phyloP scores from a whole-genome alignment of 2,888 invertebrate species.

The Tachystola acroxantha region DNA sequence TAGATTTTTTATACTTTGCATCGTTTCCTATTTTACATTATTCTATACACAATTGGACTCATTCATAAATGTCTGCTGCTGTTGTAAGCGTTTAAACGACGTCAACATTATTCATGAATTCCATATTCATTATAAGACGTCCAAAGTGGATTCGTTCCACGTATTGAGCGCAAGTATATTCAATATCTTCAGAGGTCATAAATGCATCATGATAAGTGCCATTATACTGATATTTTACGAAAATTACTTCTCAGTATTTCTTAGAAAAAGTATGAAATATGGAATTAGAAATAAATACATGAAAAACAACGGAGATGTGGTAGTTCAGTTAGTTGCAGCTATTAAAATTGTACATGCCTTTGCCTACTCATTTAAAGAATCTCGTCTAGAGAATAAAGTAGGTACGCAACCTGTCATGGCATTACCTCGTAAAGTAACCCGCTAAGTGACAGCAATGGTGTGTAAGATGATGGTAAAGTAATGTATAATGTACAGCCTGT shows the following conservation, averaged over 20 bases:
- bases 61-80: not conserved
- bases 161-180: constrained; percentile 2
- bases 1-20: not conserved
- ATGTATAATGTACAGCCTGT: no score
- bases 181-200: not conserved
- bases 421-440: no score
- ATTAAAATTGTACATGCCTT: not conserved
- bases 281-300: constrained; percentile 1
- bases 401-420: no score
- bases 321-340: not conserved
- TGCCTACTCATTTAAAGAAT: no score
- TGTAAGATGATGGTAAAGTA: no score
- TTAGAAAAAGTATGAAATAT: not conserved
- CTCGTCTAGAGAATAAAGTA: no score
- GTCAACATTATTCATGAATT: constrained; percentile 3
- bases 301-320: not conserved
- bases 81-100: not conserved
- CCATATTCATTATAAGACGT: not conserved
- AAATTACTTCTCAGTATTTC: not conserved
- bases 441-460: no score
- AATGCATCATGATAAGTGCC: constrained; percentile 3
- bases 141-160: constrained; percentile 11
- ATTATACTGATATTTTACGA: not conserved
- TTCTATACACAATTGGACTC: not conserved
- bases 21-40: not conserved